Percentiles rank a stretch among this genome's conserved stretches.
phyloP scores from a whole-genome alignment of 2,113 vertebrate genomes.

The Corapipo altera region DNA sequence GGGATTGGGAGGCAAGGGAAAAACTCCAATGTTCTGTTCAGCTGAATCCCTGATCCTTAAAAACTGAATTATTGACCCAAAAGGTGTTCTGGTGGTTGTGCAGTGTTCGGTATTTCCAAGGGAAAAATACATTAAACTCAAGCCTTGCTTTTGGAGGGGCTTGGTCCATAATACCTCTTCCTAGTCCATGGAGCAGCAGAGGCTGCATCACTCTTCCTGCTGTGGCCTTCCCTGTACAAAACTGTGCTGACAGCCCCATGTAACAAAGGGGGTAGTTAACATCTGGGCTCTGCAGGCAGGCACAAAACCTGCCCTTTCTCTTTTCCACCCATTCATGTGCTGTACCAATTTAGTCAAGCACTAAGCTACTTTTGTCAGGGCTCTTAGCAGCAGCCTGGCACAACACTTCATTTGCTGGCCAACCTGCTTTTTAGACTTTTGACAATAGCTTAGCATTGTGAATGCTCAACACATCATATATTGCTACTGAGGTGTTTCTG shows the following conservation, averaged over 20 bases:
- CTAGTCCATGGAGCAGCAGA: neutral
- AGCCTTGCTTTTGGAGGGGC: neutral
- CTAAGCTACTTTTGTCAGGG: neutral
- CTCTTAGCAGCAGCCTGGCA: neutral
- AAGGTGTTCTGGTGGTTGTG: neutral
- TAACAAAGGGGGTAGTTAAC: neutral
- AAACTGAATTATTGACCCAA: neutral
- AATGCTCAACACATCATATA: neutral
- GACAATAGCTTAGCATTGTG: neutral
- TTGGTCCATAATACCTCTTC: neutral
- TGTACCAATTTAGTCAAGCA: neutral
- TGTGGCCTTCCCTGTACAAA: neutral
- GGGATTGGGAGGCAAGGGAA: neutral
- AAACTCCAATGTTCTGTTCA: neutral
- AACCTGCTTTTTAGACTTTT: neutral
- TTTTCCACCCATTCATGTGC: neutral
- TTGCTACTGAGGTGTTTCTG: neutral
- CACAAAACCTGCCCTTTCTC: neutral
- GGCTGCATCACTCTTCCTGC: neutral
- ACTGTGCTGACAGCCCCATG: neutral
- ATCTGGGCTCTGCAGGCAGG: neutral
- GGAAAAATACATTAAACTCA: neutral
- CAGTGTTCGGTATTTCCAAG: neutral
- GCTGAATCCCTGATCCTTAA: neutral
- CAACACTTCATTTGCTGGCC: neutral